Conservation (phyloP, 2,888 invertebrate genomes). For the Drosophila prolongata region DNA sequence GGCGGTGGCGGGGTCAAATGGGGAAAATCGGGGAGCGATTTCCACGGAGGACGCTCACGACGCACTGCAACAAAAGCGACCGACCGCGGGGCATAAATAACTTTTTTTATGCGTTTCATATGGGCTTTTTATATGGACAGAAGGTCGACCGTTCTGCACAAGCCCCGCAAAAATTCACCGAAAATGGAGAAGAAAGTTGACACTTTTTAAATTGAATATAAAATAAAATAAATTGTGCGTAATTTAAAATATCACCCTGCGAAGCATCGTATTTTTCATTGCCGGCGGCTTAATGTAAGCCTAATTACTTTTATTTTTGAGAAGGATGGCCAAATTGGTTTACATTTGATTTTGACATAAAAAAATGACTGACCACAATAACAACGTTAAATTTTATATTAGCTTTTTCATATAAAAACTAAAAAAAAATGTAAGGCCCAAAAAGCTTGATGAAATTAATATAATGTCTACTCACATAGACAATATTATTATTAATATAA, state of each 20-base stretch:
- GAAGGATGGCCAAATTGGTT: constrained; percentile 59
- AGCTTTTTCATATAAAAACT: constrained; percentile 33
- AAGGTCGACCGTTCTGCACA: constrained; percentile 41
- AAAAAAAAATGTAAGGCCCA: too few relatives aligned
- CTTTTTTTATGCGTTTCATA: constrained; percentile 73
- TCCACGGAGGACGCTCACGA: constrained; percentile 59
- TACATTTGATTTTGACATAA: constrained; percentile 64
- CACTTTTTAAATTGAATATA: constrained; percentile 72
- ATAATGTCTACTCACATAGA: too few relatives aligned
- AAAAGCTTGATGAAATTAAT: too few relatives aligned
- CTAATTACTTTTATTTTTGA: constrained; percentile 54
- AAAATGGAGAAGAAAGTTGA: constrained; percentile 55
- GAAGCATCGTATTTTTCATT: constrained; percentile 22
- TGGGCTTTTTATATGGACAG: constrained; percentile 57
- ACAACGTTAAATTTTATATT: constrained; percentile 1
- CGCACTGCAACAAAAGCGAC: constrained; percentile 70
- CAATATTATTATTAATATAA: too few relatives aligned
- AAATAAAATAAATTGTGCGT: constrained; percentile 67
- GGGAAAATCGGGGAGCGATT: constrained; percentile 32
- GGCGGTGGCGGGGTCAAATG: neutral
- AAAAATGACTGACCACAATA: neutral
- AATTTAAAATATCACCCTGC: constrained; percentile 49
- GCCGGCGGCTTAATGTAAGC: constrained; percentile 36
- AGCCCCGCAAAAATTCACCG: constrained; percentile 39
- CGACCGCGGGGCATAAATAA: constrained; percentile 72